These are phyloP conservation scores for Ariopsis seemanni DNA, from an alignment of 2,113 vertebrate species.

Conservation along the genomic window DNA sequence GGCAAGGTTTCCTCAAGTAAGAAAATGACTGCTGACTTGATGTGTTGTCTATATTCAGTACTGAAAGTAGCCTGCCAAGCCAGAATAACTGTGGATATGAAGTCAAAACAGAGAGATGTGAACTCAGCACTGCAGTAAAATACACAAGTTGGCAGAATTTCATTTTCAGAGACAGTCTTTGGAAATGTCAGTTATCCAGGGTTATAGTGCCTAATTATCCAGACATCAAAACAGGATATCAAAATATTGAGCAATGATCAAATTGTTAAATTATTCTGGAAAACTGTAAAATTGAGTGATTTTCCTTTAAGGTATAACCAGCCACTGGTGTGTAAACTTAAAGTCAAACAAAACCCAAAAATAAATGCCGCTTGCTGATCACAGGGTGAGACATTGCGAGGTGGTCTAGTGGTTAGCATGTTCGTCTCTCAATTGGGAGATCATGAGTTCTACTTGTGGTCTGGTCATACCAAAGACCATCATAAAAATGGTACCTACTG, in stretches of 20 bases:
- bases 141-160: background rate
- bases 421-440: too few relatives aligned
- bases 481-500: too few relatives aligned
- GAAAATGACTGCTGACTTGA: slow-evolving; percentile 5
- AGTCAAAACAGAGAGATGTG: background rate
- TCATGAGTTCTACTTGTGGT: too few relatives aligned
- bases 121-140: background rate
- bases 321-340: background rate
- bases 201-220: background rate
- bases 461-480: too few relatives aligned
- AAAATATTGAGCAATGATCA: background rate
- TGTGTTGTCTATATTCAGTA: slow-evolving; percentile 26
- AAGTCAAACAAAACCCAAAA: too few relatives aligned
- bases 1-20: background rate
- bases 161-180: background rate
- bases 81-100: background rate
- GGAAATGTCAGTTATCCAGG: background rate
- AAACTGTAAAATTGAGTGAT: background rate
- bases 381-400: too few relatives aligned
- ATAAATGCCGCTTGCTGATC: too few relatives aligned
- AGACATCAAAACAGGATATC: background rate
- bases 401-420: too few relatives aligned
- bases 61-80: background rate
- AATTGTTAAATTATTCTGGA: background rate
- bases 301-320: background rate